phyloP scores from a whole-genome alignment of 1,140 invertebrate genomes.

The Magallana angulata region DNA sequence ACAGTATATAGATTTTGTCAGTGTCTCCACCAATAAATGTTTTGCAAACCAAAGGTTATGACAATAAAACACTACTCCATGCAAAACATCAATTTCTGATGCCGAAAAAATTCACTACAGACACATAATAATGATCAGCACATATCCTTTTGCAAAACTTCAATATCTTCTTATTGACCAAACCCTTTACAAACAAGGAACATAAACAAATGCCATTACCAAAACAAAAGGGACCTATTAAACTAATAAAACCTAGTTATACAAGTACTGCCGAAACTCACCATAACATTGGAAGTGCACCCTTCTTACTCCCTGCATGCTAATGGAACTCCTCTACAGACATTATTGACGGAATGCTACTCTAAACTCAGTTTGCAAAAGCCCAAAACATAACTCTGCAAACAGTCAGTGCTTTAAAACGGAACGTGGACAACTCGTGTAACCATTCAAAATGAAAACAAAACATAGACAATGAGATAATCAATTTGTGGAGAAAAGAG shows the following conservation, averaged over 20 bases:
- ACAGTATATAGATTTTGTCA: no score
- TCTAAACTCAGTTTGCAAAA: neutral
- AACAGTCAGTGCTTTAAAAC: neutral
- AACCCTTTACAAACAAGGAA: neutral
- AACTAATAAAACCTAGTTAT: no score
- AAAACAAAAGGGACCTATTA: neutral
- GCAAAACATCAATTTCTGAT: no score
- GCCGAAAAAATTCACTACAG: no score
- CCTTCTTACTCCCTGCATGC: neutral
- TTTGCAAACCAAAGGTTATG: no score
- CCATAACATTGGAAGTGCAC: neutral
- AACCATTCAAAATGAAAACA: constrained; percentile 9
- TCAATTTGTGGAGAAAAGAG: constrained; percentile 5
- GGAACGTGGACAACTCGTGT: neutral
- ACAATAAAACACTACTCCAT: no score
- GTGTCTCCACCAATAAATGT: no score
- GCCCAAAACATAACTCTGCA: neutral
- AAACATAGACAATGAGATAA: constrained; percentile 26
- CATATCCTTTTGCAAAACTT: neutral
- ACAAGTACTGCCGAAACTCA: neutral
- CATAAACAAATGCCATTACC: neutral
- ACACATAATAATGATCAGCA: no score
- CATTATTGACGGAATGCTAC: neutral
- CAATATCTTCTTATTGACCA: constrained; percentile 12
- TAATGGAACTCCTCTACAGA: neutral